Evolutionary conservation across 2,113 vertebrate genomes (phyloP).

Genomic region (Scophthalmus maximus): DNA sequence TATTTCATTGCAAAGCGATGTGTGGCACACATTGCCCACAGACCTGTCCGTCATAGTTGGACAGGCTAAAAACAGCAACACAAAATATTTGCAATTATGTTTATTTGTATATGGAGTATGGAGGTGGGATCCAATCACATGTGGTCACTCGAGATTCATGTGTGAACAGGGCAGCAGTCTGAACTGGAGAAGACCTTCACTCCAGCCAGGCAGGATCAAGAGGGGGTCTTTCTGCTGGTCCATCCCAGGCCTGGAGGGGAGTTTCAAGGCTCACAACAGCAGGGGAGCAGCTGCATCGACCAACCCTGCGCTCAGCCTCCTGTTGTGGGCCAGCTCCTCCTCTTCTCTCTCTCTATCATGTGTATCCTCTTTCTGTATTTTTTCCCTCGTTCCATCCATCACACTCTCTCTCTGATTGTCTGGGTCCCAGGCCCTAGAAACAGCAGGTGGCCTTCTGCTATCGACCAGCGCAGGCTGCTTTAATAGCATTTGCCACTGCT

Average conservation of each 20-base stretch:
- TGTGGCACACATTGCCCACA: background rate
- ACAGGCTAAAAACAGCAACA: background rate
- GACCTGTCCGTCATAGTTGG: too few relatives aligned
- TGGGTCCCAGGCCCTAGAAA: constrained; percentile 57
- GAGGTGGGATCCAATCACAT: background rate
- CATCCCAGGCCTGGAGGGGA: constrained; percentile 5
- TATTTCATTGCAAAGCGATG: background rate
- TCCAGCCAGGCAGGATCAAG: background rate
- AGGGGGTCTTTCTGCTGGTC: constrained; percentile 5
- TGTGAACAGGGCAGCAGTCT: too few relatives aligned
- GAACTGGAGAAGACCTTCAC: background rate
- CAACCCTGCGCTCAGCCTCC: constrained; percentile 56
- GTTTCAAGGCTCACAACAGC: constrained; percentile 53
- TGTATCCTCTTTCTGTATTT: constrained; percentile 46
- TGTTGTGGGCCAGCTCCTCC: constrained; percentile 26
- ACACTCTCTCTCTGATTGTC: constrained; percentile 39
- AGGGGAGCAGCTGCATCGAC: constrained; percentile 53
- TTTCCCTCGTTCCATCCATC: constrained; percentile 43
- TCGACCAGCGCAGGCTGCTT: constrained; percentile 61
- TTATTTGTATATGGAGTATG: too few relatives aligned
- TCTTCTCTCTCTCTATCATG: constrained; percentile 20
- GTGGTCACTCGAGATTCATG: background rate
- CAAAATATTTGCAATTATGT: too few relatives aligned
- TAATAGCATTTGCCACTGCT: constrained; percentile 37
- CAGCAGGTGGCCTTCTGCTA: constrained; percentile 65